A percentile compares a stretch with the other conserved stretches of the same genome.
These are phyloP conservation scores for Leucophenga maculata DNA, from an alignment of 2,888 invertebrate species.

Conservation along the genomic window DNA sequence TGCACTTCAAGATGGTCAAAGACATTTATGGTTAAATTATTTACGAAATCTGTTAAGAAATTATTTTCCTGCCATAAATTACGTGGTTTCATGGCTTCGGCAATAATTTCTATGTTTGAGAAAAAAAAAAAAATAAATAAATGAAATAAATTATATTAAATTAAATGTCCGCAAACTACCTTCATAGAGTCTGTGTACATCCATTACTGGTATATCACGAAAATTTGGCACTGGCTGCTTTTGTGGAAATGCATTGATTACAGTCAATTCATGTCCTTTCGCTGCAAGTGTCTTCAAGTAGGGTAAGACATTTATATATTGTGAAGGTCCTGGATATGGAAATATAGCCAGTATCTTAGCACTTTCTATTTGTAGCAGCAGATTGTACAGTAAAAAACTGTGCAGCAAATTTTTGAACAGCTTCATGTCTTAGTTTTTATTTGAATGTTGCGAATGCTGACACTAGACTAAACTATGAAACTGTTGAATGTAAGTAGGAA, in stretches of 20 bases:
- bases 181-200: slow-evolving; percentile 32
- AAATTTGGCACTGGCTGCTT: slow-evolving; percentile 43
- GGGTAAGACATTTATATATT: slow-evolving; percentile 55
- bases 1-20: slow-evolving; percentile 49
- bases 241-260: slow-evolving; percentile 52
- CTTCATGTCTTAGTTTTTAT: slow-evolving; percentile 24
- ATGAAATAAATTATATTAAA: too few species aligned
- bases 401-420: background rate
- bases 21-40: slow-evolving; percentile 33
- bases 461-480: background rate
- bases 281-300: slow-evolving; percentile 61
- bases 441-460: background rate
- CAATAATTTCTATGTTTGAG: slow-evolving; percentile 43
- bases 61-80: slow-evolving; percentile 47
- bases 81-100: background rate
- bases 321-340: slow-evolving; percentile 45
- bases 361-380: background rate
- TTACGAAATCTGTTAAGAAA: slow-evolving; percentile 40
- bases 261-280: slow-evolving; percentile 69
- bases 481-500: background rate
- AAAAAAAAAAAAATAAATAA: too few species aligned
- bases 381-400: too few species aligned
- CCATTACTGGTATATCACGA: slow-evolving; percentile 43
- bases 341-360: slow-evolving; percentile 44
- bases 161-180: slow-evolving; percentile 25